Evolutionary conservation across 2,797 vertebrate genomes (phyloP), one percentile per base, ranked within the genome.

Genomic region (Enteromius afrohamiltoni): DNA sequence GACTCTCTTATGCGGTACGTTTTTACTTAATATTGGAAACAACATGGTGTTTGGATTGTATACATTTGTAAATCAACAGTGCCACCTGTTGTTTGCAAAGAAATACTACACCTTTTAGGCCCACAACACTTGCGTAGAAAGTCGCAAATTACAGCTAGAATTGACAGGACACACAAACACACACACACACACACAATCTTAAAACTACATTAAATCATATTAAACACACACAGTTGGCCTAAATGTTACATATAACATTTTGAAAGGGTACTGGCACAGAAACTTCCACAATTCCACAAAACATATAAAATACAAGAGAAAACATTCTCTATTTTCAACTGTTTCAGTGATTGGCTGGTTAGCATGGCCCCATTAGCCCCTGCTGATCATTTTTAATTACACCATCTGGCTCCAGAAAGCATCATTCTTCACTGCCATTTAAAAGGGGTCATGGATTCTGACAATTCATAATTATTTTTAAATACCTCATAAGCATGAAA

Each of bases 41-140:
- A 65, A 34, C 45, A 8, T 60, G 3, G 29, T 21, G n/a, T 37
- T 73, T 21, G 51, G 31, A 58, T 58, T 9, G 40, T 34, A 0
- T 51, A 42, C 16, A 37, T 80, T 77, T 17, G 58, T 73, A 49
- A 47, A 21, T 13, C 74, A 75, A 82, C 79, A 86, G 16, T 47
- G 79, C 79, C 86, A 81, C 73, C 86, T 86, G 37, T 17, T 82
- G 84, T 42, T 70, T 1, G 19, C 9, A 82, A 21, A 6, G 0
- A 40, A 64, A 65, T 40, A 74, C 2, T 23, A 71, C 26, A 73
- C 8, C 34, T 1, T 16, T 21, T 47, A 14, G 71, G 49, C 7
- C 71, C 49, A 6, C 0, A 11, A 74, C 10, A 0, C 31, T 11
- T 19, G 21, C 3, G 1, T 21, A 53, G 8, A 53, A 34, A 74